Percentiles rank a stretch among this genome's conserved stretches.
Evolutionary conservation across 2,113 vertebrate genomes (phyloP).

Genomic region (Hippolais icterina): DNA sequence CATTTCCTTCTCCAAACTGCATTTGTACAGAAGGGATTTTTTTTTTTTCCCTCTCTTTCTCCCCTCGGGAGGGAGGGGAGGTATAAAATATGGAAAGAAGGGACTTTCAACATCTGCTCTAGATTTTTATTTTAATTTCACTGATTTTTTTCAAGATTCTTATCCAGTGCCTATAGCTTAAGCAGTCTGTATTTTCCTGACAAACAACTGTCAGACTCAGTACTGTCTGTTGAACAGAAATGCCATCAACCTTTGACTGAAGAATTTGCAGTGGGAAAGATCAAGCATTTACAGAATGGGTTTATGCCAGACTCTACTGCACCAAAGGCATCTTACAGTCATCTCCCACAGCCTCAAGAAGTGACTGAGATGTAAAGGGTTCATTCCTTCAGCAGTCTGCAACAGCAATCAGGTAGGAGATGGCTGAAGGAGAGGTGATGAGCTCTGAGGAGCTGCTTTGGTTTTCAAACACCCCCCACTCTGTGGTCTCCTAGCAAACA

Average conservation of each 20-base stretch:
- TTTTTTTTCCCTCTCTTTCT: background rate
- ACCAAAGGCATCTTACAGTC: background rate
- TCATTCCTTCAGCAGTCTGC: background rate
- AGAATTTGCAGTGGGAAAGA: background rate
- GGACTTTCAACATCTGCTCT: conserved; percentile 33
- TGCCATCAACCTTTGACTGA: background rate
- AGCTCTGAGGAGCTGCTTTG: background rate
- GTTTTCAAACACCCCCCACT: background rate
- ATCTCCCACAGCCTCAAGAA: background rate
- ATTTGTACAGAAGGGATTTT: background rate
- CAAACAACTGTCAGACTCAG: background rate
- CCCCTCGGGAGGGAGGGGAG: background rate
- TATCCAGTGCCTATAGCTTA: background rate
- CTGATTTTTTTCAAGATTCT: background rate
- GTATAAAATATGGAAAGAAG: conserved; percentile 26
- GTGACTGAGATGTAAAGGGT: background rate
- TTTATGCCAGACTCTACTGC: background rate
- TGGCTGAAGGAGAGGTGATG: background rate
- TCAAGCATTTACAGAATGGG: background rate
- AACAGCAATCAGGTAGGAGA: rapidly evolving
- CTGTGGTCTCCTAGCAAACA: background rate
- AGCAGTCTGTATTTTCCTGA: background rate
- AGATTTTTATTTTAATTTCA: conserved; percentile 4
- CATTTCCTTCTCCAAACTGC: conserved; percentile 65
- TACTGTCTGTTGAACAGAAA: background rate